Base-by-base conservation (phyloP, 2,113 vertebrate species). In the Accipiter virgatus region DNA sequence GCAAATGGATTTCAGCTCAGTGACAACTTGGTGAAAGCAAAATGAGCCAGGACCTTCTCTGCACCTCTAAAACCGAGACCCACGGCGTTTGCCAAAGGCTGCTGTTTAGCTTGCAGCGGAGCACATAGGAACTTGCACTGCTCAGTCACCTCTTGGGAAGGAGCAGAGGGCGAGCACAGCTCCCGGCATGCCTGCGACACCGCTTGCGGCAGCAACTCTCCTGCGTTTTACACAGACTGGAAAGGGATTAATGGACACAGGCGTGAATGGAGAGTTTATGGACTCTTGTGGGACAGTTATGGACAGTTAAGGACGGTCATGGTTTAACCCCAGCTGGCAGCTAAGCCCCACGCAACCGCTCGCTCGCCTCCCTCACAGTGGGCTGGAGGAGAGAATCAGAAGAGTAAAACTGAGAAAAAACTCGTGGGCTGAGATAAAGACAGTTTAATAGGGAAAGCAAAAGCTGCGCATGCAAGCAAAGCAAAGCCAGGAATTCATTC, bases 121-220 rank as follows among this genome's bases (percentile, higher is more conserved):
- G 61, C n/a, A 11, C 16, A 1, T 3, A 8, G 58, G n/a, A 6
- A 3, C 22, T 8, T 2, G 29, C 16, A 1, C 1, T 1, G 45
- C 62, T 26, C 47, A 2, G 55, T 8, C 10, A 4, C 40, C 48
- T 18, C 70, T 3, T 3, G 27, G 27, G 61, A 31, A 29, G 31
- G 67, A 43, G 79, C 36, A 52, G 56, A 18, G 84, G 72, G 26
- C 0, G 12, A 43, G 67, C n/a, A 6, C 66, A 20, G 67, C 67
- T 56, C 47, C 40, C 1, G 2, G 8, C 20, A 2, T 3, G 7
- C 25, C 42, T 8, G 19, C 2, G 2, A 1, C 36, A 19, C 17
- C 3, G 3, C 38, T 32, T 5, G 42, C 1, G 2, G 40, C 48
- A 36, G 1, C 48, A 7, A 3, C 40, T 9, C 5, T 6, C 48